Conservation (phyloP, 2,113 vertebrate genomes). For the Ornithorhynchus anatinus region DNA sequence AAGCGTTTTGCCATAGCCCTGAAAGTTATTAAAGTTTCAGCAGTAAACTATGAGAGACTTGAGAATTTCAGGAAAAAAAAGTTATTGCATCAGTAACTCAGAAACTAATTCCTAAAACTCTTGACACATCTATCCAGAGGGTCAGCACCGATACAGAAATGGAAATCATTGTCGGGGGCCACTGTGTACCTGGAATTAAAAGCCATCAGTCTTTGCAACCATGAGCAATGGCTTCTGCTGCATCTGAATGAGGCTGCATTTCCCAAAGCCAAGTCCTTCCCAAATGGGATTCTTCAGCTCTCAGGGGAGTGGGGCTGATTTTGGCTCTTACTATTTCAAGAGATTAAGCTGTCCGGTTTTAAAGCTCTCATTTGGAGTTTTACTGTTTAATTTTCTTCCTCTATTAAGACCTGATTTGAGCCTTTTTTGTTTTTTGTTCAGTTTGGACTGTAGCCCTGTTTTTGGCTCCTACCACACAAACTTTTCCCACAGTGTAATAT, state of each 20-base stretch:
- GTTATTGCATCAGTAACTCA: conserved; percentile 79
- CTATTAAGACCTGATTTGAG: conserved; percentile 41
- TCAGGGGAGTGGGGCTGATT: conserved; percentile 34
- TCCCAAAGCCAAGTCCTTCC: conserved; percentile 47
- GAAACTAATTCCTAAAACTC: conserved; percentile 78
- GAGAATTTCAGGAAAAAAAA: conserved; percentile 77
- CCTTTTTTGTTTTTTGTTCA: conserved; percentile 46
- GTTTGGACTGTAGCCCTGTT: conserved; percentile 32
- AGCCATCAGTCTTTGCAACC: conserved; percentile 68
- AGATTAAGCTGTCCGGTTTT: not conserved
- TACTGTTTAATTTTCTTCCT: conserved; percentile 22
- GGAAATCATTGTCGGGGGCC: conserved; percentile 74
- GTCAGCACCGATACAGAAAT: conserved; percentile 66
- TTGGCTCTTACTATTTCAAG: not conserved
- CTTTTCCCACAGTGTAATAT: conserved; percentile 42
- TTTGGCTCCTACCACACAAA: conserved; percentile 42
- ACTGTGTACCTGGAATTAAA: conserved; percentile 71
- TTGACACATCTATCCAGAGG: conserved; percentile 75
- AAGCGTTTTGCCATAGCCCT: conserved; percentile 64
- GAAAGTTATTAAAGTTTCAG: conserved; percentile 74
- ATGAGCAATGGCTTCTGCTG: conserved; percentile 49
- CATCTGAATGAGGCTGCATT: conserved; percentile 53
- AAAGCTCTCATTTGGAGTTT: conserved; percentile 16
- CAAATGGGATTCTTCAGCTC: conserved; percentile 29
- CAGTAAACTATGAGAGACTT: conserved; percentile 73